Percentiles rank a stretch among this genome's conserved stretches.
phyloP scores from a whole-genome alignment of 2,797 vertebrate species.

The Lagocephalus sceleratus region DNA sequence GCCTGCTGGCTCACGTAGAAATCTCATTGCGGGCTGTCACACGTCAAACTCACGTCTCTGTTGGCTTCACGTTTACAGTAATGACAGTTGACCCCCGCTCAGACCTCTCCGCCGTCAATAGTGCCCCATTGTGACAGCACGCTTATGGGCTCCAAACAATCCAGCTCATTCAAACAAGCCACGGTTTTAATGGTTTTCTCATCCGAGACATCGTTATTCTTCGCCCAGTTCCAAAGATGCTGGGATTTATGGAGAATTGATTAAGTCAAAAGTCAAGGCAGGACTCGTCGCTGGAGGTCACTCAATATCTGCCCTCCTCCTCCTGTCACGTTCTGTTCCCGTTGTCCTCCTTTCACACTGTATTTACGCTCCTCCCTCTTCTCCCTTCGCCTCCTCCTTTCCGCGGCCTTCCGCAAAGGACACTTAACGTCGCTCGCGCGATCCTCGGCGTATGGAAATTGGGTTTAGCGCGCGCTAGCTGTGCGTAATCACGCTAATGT shows the following conservation, averaged over 20 bases:
- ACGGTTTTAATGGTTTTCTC: slow-evolving; percentile 45
- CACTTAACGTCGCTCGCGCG: too few relatives aligned
- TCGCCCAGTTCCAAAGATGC: neutral
- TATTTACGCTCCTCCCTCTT: neutral
- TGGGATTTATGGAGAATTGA: slow-evolving; percentile 33
- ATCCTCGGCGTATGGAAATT: neutral
- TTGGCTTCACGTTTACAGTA: too few relatives aligned
- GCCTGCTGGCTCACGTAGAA: too few relatives aligned
- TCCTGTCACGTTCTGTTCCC: neutral
- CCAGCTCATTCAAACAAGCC: too few relatives aligned
- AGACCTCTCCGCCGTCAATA: too few relatives aligned
- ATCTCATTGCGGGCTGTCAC: slow-evolving; percentile 26
- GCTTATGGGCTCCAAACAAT: too few relatives aligned
- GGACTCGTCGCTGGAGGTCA: slow-evolving; percentile 43
- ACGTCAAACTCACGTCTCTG: slow-evolving; percentile 1
- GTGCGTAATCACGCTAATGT: neutral
- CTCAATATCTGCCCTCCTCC: slow-evolving; percentile 19
- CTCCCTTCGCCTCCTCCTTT: neutral
- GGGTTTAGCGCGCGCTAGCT: neutral
- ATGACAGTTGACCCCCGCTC: too few relatives aligned
- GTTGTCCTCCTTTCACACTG: neutral
- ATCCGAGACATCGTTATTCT: too few relatives aligned
- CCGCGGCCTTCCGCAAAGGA: too few relatives aligned
- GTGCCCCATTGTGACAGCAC: too few relatives aligned
- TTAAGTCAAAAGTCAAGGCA: slow-evolving; percentile 23